Conservation (phyloP, 2,797 vertebrate species). For the Aplochiton taeniatus region DNA sequence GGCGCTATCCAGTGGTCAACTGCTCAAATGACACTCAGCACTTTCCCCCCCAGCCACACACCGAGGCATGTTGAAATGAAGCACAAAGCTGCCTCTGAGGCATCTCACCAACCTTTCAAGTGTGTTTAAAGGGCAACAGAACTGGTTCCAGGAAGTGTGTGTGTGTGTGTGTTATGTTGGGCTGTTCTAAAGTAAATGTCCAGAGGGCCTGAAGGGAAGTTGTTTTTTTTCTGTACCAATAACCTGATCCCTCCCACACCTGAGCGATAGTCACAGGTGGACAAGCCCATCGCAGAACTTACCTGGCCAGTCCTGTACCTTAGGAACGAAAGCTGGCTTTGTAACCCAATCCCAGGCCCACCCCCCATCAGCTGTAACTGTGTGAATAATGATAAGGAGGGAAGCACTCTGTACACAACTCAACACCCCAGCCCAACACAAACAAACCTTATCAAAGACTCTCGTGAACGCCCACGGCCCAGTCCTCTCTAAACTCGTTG, state of each 20-base stretch:
- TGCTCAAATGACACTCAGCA: not conserved
- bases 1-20: conserved; percentile 11
- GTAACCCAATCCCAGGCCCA: conserved; percentile 1
- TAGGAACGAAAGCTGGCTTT: conserved; percentile 49
- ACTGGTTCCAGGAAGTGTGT: conserved; percentile 60
- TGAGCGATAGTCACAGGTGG: conserved; percentile 10
- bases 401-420: too few relatives aligned
- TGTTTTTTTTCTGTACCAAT: not conserved
- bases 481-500: too few relatives aligned
- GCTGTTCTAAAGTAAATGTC: not conserved
- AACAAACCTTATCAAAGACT: too few relatives aligned
- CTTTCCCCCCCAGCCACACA: not conserved
- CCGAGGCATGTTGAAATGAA: not conserved
- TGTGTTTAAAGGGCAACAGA: conserved; percentile 14
- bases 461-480: too few relatives aligned
- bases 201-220: not conserved
- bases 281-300: conserved; percentile 17
- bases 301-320: conserved; percentile 36
- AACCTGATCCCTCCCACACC: conserved; percentile 1
- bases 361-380: not conserved
- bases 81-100: conserved; percentile 23
- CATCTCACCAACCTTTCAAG: conserved; percentile 17
- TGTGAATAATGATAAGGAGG: too few relatives aligned
- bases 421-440: too few relatives aligned
- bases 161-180: conserved; percentile 2